Evolutionary conservation across 2,797 vertebrate species (phyloP).

Genomic region (Poecilia velifera): DNA sequence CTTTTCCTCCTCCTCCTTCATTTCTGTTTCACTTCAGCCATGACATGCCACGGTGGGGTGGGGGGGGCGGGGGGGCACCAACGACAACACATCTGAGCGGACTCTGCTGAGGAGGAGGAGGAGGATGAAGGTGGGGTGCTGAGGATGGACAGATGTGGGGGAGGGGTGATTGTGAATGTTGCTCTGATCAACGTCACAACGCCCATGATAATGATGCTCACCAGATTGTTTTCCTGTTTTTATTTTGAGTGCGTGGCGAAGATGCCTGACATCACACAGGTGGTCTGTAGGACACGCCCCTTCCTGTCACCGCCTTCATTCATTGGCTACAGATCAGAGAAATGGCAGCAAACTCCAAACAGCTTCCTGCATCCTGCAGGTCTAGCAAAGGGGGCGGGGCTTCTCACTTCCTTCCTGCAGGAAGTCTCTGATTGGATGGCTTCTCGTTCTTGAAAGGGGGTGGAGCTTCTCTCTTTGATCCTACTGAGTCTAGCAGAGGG

Average conservation of each 20-base stretch:
- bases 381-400: not conserved
- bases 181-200: constrained; percentile 42
- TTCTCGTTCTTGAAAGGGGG: not conserved
- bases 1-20: not conserved
- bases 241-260: constrained; percentile 21
- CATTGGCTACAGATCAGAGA: not conserved
- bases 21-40: constrained; percentile 53
- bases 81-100: constrained; percentile 57
- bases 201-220: constrained; percentile 38
- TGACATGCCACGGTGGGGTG: constrained; percentile 57
- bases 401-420: not conserved
- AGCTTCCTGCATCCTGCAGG: not conserved
- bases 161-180: constrained; percentile 31
- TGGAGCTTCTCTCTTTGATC: not conserved
- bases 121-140: constrained; percentile 10
- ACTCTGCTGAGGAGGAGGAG: constrained; percentile 32
- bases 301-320: not conserved
- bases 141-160: not conserved
- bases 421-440: not conserved
- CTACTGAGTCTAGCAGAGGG: not conserved
- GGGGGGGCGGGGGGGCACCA: constrained; percentile 38
- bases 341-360: constrained; percentile 59
- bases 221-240: constrained; percentile 31
- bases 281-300: constrained; percentile 45
- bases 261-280: constrained; percentile 20